Base-by-base conservation (phyloP, 2,797 vertebrate species). In the Microcaecilia unicolor region DNA sequence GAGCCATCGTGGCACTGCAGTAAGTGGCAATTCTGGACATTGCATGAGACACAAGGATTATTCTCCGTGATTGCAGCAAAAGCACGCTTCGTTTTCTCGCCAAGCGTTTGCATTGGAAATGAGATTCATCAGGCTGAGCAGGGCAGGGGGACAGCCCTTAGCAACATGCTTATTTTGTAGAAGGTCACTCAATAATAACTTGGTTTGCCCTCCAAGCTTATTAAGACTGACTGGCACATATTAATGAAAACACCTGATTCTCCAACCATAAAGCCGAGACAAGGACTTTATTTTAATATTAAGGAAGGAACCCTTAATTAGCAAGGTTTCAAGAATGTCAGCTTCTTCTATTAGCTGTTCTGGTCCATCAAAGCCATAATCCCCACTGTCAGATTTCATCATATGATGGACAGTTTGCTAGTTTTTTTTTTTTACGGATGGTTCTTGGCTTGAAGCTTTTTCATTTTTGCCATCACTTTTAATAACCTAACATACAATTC, bases 191-290 rank as follows among this genome's bases (percentile, higher is more conserved):
- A 83, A 82, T 87, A 87, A 87, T 82, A 88, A 80, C 79, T 80
- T 81, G 75, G 69, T 79, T 73, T 79, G 74, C 80, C 76, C 80
- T 80, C 80, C 75, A 74, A 78, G 73, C 78, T 83, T 83, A 87
- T 85, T 88, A 86, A 87, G 83, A 86, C 80, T 83, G 82, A 87
- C 86, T 88, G 84, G 84, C 83, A 84, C 83, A 83, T 83, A 83
- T 85, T 85, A 85, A 86, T 86, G 81, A 84, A 82, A 86, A 80
- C 78, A 83, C 82, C 80, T 81, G 80, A 84, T 86, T 84, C 75
- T 82, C 80, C 80, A 82, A 84, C 76, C 78, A 82, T 81, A 86
- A 84, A 84, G 83, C 72, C 76, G 74, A 79, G 75, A 79, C 82
- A 80, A 80, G 82, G 78, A 85, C 78, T 83, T 82, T 79, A 84